Conservation (phyloP, 1,140 invertebrate species). For the Drosophila sturtevanti region DNA sequence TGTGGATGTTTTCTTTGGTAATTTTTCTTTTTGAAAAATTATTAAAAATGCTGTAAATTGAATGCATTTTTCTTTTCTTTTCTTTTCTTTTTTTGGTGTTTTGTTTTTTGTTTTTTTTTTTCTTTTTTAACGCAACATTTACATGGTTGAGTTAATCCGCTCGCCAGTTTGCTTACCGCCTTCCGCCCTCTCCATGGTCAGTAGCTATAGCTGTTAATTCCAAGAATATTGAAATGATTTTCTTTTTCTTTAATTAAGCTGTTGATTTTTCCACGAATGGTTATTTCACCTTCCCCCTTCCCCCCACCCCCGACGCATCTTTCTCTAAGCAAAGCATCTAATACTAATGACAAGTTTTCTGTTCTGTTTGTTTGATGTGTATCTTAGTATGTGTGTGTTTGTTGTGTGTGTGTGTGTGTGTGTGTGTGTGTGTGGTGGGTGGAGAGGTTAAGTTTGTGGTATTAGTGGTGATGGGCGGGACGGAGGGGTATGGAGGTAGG, state of each 20-base stretch:
- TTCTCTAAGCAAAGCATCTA: neutral
- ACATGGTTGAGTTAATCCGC: constrained; percentile 40
- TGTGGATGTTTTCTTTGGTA: neutral
- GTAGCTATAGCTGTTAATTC: constrained; percentile 52
- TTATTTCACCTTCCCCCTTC: constrained; percentile 24
- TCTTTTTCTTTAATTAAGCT: constrained; percentile 63
- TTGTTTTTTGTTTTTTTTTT: neutral
- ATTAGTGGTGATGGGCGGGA: neutral
- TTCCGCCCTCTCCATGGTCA: neutral
- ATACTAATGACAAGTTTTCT: constrained; percentile 47
- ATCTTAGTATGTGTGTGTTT: too few species aligned
- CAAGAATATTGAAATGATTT: constrained; percentile 49
- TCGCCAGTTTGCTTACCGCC: too few species aligned
- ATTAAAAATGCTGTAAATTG: neutral
- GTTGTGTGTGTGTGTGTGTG: too few species aligned
- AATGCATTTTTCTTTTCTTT: neutral
- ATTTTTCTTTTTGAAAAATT: too few species aligned
- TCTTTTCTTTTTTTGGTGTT: neutral
- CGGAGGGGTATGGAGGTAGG: neutral
- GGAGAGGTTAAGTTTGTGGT: neutral
- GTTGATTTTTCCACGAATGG: constrained; percentile 38
- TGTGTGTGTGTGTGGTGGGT: too few species aligned
- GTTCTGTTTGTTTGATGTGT: neutral
- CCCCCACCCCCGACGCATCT: neutral
- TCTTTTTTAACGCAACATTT: constrained; percentile 29